These are phyloP conservation scores for Ophioninae sp. DNA, from an alignment of 2,888 invertebrate genomes.

Conservation along the genomic window DNA sequence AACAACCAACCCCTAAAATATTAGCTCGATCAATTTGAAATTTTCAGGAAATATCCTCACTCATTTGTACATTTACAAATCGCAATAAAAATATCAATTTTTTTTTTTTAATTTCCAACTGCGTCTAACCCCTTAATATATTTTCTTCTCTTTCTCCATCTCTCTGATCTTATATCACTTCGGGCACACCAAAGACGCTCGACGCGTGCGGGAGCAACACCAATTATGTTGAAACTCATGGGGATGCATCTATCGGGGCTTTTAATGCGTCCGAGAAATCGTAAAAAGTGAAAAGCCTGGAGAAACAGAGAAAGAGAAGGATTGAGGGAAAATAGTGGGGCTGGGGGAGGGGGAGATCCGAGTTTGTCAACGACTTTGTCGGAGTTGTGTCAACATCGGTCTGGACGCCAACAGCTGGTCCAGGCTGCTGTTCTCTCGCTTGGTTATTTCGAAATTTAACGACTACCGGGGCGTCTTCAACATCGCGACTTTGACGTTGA, in stretches of 20 bases:
- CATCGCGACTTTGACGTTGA: slow-evolving; percentile 45
- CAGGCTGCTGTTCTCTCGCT: slow-evolving; percentile 65
- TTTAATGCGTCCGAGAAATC: slow-evolving; percentile 76
- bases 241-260: slow-evolving; percentile 73
- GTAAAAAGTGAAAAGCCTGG: slow-evolving; percentile 73
- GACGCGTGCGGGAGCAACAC: slow-evolving; percentile 35
- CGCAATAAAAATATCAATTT: too few species aligned
- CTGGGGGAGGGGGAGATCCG: slow-evolving; percentile 55
- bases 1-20: too few species aligned
- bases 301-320: not conserved
- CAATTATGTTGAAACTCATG: slow-evolving; percentile 7
- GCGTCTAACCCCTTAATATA: not conserved
- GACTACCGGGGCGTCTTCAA: slow-evolving; percentile 63
- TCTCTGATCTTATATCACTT: not conserved
- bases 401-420: slow-evolving; percentile 77
- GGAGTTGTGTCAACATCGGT: slow-evolving; percentile 78
- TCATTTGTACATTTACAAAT: too few species aligned
- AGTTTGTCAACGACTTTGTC: slow-evolving; percentile 81
- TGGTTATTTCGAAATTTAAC: slow-evolving; percentile 78
- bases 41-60: too few species aligned
- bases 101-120: too few species aligned
- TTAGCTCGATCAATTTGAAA: too few species aligned
- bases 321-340: too few species aligned
- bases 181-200: not conserved
- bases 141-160: not conserved